Conservation (phyloP, 2,888 invertebrate genomes). For the Xylocampa areola region DNA sequence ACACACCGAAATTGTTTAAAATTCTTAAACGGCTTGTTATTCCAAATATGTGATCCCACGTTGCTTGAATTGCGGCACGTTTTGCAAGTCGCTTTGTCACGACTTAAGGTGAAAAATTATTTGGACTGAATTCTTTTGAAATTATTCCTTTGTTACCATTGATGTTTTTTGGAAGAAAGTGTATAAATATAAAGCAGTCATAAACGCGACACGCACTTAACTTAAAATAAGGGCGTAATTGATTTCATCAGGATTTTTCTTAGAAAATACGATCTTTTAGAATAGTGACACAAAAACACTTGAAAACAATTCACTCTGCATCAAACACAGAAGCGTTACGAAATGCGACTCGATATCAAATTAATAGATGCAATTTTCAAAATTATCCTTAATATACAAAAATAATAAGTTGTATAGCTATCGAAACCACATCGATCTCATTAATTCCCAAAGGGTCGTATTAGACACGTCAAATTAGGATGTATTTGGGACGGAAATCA, state of each 20-base stretch:
- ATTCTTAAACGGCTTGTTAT: slow-evolving; percentile 76
- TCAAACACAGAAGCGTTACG: slow-evolving; percentile 17
- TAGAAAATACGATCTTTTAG: too few species aligned
- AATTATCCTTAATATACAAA: slow-evolving; percentile 49
- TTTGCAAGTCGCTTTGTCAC: slow-evolving; percentile 45
- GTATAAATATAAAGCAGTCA: not conserved
- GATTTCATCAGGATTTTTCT: too few species aligned
- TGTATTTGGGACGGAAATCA: slow-evolving; percentile 77
- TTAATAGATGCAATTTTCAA: slow-evolving; percentile 49
- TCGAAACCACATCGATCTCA: slow-evolving; percentile 72
- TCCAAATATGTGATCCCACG: slow-evolving; percentile 76
- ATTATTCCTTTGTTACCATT: slow-evolving; percentile 18
- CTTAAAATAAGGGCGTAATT: too few species aligned
- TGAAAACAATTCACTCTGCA: slow-evolving; percentile 1
- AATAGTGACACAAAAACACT: not conserved
- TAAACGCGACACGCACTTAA: too few species aligned
- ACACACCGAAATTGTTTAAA: slow-evolving; percentile 78
- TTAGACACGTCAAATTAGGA: slow-evolving; percentile 80
- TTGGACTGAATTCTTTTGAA: slow-evolving; percentile 35
- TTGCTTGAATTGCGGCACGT: slow-evolving; percentile 51
- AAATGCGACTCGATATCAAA: slow-evolving; percentile 26
- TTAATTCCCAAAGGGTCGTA: slow-evolving; percentile 71
- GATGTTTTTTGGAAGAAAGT: slow-evolving; percentile 5
- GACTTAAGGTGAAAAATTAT: slow-evolving; percentile 41
- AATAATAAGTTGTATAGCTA: slow-evolving; percentile 62